Base-by-base conservation (phyloP, 92 coral and sea anemone genomes). In the Nematostella vectensis region DNA sequence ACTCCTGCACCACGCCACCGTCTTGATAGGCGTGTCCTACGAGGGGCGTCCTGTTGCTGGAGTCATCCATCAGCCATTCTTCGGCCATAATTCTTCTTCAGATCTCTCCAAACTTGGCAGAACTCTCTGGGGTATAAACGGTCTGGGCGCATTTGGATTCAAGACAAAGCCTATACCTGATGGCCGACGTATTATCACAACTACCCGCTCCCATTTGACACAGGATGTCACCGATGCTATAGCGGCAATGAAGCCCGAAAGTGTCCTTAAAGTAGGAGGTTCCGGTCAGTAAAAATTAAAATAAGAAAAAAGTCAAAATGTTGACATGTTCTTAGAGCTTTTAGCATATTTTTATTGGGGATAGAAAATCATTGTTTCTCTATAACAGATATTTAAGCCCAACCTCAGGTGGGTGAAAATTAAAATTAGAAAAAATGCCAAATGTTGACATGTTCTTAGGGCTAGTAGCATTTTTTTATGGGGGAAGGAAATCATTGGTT, bases 31-130 rank as follows among this genome's bases (percentile, higher is more conserved):
- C 0, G 75, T 91, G 54, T 91, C 98, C 52, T 73, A 66, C 54
- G 69, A 54, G 23, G 98, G 98, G 39, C 66, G 63, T 40, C 96
- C 98, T 9, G 65, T 91, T 6, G 98, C 95, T 2, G 98, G 98
- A 8, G 78, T 91, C 10, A 91, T 91, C 61, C 98, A 91, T 42
- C 96, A 91, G 58, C 98, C 98, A 11, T 91, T 91, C 67, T 79
- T 74, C 75, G 95, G 95, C 47, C 60, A 69, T 20, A 75, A 80
- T 13, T 26, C 52, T 15, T 61, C 69, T 28, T 55, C 53, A 26
- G 63, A 73, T 24, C 26, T 31, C 47, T 26, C 55, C 25, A n/a
- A 37, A 2, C 53, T 78, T 23, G 98, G 98, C 20, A 80, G 98
- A 22, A 91, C 98, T 9, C 57, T 91, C 30, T 91, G 98, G 98